Evolutionary conservation across 35 echinoderm and acorn worm genomes (phyloP), one percentile per base, ranked within the genome.

Genomic region (Lytechinus variegatus): DNA sequence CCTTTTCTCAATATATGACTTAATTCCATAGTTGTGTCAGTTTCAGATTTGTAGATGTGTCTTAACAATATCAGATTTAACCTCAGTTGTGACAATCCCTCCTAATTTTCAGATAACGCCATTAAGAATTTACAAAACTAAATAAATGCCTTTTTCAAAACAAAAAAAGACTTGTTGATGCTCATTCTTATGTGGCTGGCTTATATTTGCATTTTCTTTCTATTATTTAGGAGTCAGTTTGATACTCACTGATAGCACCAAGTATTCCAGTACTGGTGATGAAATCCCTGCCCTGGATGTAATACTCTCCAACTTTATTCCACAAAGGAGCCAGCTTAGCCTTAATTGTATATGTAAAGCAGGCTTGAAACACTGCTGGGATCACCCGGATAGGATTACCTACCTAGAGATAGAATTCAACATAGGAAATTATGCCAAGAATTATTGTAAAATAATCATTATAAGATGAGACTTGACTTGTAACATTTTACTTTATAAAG

Each of bases 271-370:
- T 92, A 12, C 54, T 94, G 9, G 91, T 87, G 6, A 98, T 87
- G 95, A 99, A 99, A 79, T 99, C 98, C 92, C 98, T 99, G 16
- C 98, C 97, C 94, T 99, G 96, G 54, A 99, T 89, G 57, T 98
- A 98, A 13, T 95, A 92, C 9, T 97, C 96, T 27, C 97, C 97
- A 92, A 94, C 97, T 93, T 99, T 99, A 72, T 99, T 98, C 98
- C 98, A 99, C 13, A 95, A n/a, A 12, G 98, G 98, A 24, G 98
- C 98, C 8, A 99, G 58, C 87, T 97, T 99, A 14, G 98, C 98
- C 93, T 93, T 97, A 54, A 98, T 52, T 4, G 98, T 99, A 79
- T 99, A 99, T 27, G 94, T 60, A 1, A 98, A 95, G 71, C 98
- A 99, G 53, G 95, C 96, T 90, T 99, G 98, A 92, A 99, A 98